phyloP scores from a whole-genome alignment of 2,113 vertebrate species.

The Labeo rohita region DNA sequence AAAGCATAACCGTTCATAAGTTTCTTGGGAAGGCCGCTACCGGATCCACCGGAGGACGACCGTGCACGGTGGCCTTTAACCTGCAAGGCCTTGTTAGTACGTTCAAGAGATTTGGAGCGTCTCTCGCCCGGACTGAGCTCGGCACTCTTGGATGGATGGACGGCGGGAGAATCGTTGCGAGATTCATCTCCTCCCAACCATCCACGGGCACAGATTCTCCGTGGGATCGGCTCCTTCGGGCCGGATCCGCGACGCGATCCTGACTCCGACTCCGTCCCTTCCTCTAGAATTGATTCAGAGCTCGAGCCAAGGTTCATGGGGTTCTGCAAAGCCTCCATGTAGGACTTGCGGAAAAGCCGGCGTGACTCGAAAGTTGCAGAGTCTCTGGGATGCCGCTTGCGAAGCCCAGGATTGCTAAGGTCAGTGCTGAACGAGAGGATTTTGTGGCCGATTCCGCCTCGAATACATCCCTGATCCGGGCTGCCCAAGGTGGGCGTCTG shows the following conservation, averaged over 20 bases:
- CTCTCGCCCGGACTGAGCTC: conserved; percentile 66
- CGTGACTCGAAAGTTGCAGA: conserved; percentile 74
- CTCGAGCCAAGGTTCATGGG: conserved; percentile 84
- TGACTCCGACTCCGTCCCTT: conserved; percentile 62
- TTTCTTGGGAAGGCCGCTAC: conserved; percentile 69
- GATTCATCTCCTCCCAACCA: conserved; percentile 66
- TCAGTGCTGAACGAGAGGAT: conserved; percentile 74
- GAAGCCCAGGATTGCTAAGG: conserved; percentile 70
- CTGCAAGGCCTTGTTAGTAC: conserved; percentile 71
- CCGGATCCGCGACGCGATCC: conserved; percentile 22
- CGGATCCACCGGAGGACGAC: conserved; percentile 72
- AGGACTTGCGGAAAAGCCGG: conserved; percentile 83
- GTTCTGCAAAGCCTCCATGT: conserved; percentile 86
- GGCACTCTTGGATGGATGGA: conserved; percentile 61
- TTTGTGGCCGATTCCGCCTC: conserved; percentile 58
- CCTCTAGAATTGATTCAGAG: conserved; percentile 79
- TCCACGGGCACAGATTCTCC: conserved; percentile 63
- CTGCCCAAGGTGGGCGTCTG: conserved; percentile 6
- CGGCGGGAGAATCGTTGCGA: conserved; percentile 65
- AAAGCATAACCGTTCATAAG: conserved; percentile 74
- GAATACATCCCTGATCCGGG: conserved; percentile 34
- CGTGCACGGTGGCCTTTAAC: conserved; percentile 72
- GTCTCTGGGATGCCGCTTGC: conserved; percentile 70
- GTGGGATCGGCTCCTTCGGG: conserved; percentile 64
- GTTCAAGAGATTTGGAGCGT: conserved; percentile 80